phyloP scores from a whole-genome alignment of 2,888 invertebrate species.

The Brenthis hecate region DNA sequence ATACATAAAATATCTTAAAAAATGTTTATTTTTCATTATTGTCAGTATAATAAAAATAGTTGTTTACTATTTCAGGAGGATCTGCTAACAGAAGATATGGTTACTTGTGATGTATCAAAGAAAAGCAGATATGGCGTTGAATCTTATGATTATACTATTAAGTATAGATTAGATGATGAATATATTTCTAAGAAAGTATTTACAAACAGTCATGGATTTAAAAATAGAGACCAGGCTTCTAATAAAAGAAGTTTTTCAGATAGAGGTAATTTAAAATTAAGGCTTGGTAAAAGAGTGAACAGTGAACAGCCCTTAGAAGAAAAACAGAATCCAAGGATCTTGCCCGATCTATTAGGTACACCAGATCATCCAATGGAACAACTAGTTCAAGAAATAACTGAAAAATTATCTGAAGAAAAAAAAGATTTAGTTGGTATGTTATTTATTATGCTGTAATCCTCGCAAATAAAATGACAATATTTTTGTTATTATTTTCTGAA shows the following conservation, averaged over 20 bases:
- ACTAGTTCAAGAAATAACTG: slow-evolving; percentile 87
- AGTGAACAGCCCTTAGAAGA: slow-evolving; percentile 69
- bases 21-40: background rate
- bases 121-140: slow-evolving; percentile 87
- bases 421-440: slow-evolving; percentile 86
- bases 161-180: slow-evolving; percentile 83
- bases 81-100: slow-evolving; percentile 89
- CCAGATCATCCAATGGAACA: slow-evolving; percentile 79
- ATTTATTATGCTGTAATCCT: background rate
- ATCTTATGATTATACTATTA: slow-evolving; percentile 87
- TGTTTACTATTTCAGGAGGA: slow-evolving; percentile 85
- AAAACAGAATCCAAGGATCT: slow-evolving; percentile 79
- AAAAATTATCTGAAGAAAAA: slow-evolving; percentile 88
- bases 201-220: slow-evolving; percentile 52
- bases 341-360: slow-evolving; percentile 82
- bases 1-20: background rate
- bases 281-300: slow-evolving; percentile 78
- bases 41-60: background rate
- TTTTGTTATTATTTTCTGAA: no score
- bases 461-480: no score
- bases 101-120: slow-evolving; percentile 89
- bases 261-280: slow-evolving; percentile 81
- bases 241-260: slow-evolving; percentile 84
- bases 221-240: slow-evolving; percentile 51
- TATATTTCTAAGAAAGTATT: slow-evolving; percentile 69